Base-by-base conservation (phyloP, 2,797 vertebrate genomes). In the Menidia menidia region DNA sequence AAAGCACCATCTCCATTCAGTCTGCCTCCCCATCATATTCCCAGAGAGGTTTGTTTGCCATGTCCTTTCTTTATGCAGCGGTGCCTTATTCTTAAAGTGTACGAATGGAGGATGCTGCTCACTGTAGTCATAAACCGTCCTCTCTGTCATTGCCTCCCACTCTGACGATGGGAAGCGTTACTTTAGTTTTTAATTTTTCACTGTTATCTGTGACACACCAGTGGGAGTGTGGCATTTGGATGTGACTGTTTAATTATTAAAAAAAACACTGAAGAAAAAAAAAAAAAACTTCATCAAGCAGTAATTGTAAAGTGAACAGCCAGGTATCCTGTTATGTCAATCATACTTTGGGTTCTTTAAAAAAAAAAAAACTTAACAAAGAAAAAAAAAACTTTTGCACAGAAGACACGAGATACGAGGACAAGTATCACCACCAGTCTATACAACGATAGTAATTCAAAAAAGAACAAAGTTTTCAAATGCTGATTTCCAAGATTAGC, bases 341-440 rank as follows among this genome's bases (percentile, higher is more conserved):
- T 87, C 88, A 90, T 91, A 76, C 85, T 91, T 90, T 91, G 84
- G 60, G 85, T 83, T 92, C 87, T 88, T 90, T 89, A 32, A 53
- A 32, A 32, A 53, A 42, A 41, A 30, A 63, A 61, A 68, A 73
- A 67, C 64, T 66, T 54, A 84, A 79, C 62, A 68, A 68, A 70
- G 32, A 64, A 54, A 57, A 68, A 72, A 89, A 77, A 91, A 92
- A 93, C 88, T 89, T 92, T 95, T 95, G 95, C 95, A 96, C 95
- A 95, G 92, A 95, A 92, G 95, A 96, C 94, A 95, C 93, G 92
- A 94, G 92, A 93, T 92, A 89, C 92, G 80, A 88, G 85, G 90
- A 94, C 90, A 90, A 80, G 90, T 93, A 92, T 93, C 91, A 88
- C 89, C 88, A 90, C 91, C 92, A 92, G 92, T 93, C 93, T 92